Evolutionary conservation across 2,113 vertebrate genomes (phyloP).

Genomic region (Engraulis encrasicolus): DNA sequence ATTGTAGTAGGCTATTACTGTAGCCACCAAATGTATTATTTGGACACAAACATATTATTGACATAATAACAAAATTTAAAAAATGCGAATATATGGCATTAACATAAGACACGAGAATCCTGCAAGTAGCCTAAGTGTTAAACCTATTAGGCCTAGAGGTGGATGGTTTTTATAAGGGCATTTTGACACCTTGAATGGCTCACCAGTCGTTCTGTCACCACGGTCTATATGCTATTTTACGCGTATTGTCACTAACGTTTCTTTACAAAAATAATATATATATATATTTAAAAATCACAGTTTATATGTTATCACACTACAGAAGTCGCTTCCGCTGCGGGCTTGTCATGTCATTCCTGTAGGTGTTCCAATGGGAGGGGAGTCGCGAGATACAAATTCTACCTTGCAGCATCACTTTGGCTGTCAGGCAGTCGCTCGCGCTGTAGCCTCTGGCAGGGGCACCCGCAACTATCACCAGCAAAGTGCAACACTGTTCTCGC

Average conservation of each 20-base stretch:
- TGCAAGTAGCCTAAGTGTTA: too few species aligned
- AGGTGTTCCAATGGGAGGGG: slow-evolving; percentile 49
- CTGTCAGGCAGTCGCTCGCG: neutral
- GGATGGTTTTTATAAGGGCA: too few species aligned
- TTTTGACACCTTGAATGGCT: neutral
- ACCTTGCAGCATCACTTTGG: neutral
- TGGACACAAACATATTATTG: too few species aligned
- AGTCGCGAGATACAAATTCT: slow-evolving; percentile 11
- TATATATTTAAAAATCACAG: neutral
- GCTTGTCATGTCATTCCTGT: slow-evolving; percentile 52
- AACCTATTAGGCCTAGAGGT: too few species aligned
- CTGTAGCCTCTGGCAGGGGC: neutral
- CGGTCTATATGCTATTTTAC: too few species aligned
- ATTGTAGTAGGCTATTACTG: too few species aligned
- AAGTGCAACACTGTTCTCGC: neutral
- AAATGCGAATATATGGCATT: too few species aligned
- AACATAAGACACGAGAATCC: too few species aligned
- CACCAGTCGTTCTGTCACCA: neutral
- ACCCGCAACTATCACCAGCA: neutral
- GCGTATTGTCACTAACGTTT: too few species aligned
- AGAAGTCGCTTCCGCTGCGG: slow-evolving; percentile 38
- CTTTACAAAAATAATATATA: too few species aligned
- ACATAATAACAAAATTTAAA: too few species aligned
- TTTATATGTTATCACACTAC: neutral
- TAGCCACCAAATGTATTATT: too few species aligned